Base-by-base conservation (phyloP, 2,797 vertebrate species). In the Galagoides demidoff region DNA sequence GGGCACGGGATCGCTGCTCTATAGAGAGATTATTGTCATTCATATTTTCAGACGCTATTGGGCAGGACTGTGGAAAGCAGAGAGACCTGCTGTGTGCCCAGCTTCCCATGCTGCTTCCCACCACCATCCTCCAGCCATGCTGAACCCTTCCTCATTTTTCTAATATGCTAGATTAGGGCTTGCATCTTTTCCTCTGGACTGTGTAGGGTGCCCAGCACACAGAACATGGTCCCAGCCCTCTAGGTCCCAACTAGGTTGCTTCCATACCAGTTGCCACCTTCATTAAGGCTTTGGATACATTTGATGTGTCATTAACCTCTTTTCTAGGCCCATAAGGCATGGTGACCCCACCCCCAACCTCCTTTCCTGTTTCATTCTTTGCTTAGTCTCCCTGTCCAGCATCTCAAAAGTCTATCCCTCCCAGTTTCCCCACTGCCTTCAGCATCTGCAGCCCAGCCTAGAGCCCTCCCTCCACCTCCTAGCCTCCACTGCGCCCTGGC, bases 121-220 rank as follows among this genome's bases (percentile, higher is more conserved):
- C 10, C 9, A 43, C 55, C 31, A 25, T 0, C 5, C n/a, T 5
- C 25, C 3, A 20, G 45, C 79, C 22, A 23, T 8, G 1, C 16
- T 4, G 29, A n/a, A 43, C 45, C 20, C 34, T 23, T n/a, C 34
- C 4, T 19, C 23, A 23, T 70, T 49, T 76, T 17, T 52, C 37
- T 29, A 39, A 3, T 10, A 6, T 52, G 39, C 34, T 19, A 61
- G 31, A 19, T 55, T 43, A 39, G 11, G 1, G 43, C 0, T 12
- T 81, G 27, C 14, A 10, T 64, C 43, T 78, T 87, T 59, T 20
- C 45, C 71, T 87, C 64, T 20, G 64, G 29, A 68, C 23, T 8
- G 1, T 7, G 22, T 1, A 12, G 25, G 8, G 45, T 63, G 29
- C 73, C 89, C 45, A 19, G 23, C 39, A 90, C 13, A 31, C 2